Evolutionary conservation across 2,888 invertebrate genomes (phyloP).

Genomic region (Hymenopus coronatus): DNA sequence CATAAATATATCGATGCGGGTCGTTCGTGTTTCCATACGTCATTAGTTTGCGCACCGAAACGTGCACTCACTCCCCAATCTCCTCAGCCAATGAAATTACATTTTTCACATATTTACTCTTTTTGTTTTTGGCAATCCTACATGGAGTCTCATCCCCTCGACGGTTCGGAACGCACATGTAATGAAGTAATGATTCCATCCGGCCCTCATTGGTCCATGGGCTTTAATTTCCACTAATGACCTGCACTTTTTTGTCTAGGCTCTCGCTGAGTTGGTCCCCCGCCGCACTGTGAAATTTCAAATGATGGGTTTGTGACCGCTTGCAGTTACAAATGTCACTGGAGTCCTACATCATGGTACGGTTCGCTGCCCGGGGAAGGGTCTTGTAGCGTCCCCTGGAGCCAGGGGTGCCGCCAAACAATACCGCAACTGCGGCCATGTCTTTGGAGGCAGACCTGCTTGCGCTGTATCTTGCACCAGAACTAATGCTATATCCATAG

Average conservation of each 20-base stretch:
- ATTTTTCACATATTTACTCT: conserved; percentile 13
- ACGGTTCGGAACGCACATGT: not conserved
- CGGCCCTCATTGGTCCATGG: conserved; percentile 3
- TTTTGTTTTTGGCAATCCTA: not conserved
- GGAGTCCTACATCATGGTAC: not conserved
- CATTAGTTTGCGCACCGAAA: conserved; percentile 4
- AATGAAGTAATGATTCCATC: conserved; percentile 18
- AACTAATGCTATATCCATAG: too few relatives aligned
- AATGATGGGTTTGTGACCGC: not conserved
- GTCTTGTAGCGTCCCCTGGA: not conserved
- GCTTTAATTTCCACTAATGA: conserved; percentile 21
- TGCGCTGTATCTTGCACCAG: not conserved
- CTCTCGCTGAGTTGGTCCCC: not conserved
- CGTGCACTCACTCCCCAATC: not conserved
- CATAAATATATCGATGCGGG: not conserved
- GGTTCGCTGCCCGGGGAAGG: not conserved
- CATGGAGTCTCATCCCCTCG: not conserved
- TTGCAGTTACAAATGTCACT: not conserved
- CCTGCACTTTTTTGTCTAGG: conserved; percentile 4
- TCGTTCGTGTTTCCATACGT: not conserved
- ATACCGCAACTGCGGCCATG: not conserved
- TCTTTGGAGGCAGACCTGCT: not conserved
- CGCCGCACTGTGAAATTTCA: not conserved
- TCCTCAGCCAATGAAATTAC: conserved; percentile 6
- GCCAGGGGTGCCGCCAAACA: not conserved